Conservation (phyloP, 1,140 invertebrate genomes). For the Lepidurus apus region DNA sequence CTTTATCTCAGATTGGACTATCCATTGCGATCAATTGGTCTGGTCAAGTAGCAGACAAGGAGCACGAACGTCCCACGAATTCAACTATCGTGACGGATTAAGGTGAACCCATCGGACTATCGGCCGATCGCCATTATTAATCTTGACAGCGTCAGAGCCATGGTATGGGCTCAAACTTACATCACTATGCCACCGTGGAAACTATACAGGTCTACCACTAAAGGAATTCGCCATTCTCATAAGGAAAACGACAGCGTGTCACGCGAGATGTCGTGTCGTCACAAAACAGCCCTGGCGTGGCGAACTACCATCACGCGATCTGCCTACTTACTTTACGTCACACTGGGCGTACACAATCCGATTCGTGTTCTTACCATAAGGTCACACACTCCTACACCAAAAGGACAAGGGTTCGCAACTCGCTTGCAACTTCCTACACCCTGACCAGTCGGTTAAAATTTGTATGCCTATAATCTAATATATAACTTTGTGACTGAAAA, state of each 20-base stretch:
- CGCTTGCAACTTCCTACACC: too few relatives aligned
- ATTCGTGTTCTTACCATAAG: neutral
- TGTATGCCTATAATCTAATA: too few relatives aligned
- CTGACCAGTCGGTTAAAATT: too few relatives aligned
- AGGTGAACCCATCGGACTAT: neutral
- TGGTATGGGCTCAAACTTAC: neutral
- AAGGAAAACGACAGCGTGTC: neutral
- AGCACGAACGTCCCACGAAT: neutral
- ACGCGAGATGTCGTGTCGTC: neutral
- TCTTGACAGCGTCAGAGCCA: neutral
- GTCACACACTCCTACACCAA: neutral
- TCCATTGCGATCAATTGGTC: neutral
- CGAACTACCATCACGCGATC: neutral
- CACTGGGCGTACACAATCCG: neutral
- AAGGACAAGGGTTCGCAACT: too few relatives aligned
- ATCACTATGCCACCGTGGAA: neutral
- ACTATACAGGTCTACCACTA: neutral
- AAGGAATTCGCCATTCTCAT: neutral
- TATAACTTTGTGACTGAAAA: too few relatives aligned
- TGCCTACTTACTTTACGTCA: neutral
- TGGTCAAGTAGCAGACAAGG: neutral
- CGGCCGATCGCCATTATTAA: neutral
- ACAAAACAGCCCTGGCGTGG: neutral
- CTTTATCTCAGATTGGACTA: neutral
- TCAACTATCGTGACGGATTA: neutral